A percentile compares a stretch with the other conserved stretches of the same genome.
phyloP scores from a whole-genome alignment of 2,797 vertebrate species.

The Varecia variegata region DNA sequence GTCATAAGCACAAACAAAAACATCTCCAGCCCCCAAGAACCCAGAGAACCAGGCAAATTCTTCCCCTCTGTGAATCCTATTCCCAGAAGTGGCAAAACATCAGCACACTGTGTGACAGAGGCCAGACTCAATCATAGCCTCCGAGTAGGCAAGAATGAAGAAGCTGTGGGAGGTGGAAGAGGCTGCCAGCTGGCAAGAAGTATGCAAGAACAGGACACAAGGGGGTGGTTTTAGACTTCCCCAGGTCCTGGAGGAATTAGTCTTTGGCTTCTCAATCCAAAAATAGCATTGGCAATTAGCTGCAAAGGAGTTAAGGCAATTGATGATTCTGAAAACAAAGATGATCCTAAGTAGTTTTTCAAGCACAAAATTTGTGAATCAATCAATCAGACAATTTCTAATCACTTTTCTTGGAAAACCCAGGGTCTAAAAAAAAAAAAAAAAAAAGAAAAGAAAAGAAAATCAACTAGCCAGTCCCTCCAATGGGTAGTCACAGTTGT shows the following conservation, averaged over 20 bases:
- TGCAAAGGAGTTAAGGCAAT: neutral
- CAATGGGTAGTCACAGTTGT: neutral
- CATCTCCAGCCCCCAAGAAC: neutral
- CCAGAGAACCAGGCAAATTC: neutral
- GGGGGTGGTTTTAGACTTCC: neutral
- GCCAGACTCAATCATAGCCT: neutral
- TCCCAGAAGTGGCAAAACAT: neutral
- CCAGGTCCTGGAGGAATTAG: neutral
- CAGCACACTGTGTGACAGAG: neutral
- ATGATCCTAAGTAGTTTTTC: neutral
- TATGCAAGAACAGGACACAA: neutral
- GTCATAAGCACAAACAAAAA: constrained; percentile 33
- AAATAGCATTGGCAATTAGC: neutral
- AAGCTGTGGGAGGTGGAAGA: neutral
- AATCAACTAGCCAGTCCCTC: neutral
- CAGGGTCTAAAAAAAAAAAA: neutral
- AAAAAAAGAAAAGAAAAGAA: neutral
- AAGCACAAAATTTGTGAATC: neutral
- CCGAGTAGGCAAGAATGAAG: neutral
- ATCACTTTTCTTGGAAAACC: neutral
- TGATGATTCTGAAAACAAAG: neutral
- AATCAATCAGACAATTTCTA: neutral
- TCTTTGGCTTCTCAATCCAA: neutral
- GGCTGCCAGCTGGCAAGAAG: neutral
- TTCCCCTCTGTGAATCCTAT: neutral